Evolutionary conservation across 2,797 vertebrate species (phyloP).

Genomic region (Sparidentex hasta): DNA sequence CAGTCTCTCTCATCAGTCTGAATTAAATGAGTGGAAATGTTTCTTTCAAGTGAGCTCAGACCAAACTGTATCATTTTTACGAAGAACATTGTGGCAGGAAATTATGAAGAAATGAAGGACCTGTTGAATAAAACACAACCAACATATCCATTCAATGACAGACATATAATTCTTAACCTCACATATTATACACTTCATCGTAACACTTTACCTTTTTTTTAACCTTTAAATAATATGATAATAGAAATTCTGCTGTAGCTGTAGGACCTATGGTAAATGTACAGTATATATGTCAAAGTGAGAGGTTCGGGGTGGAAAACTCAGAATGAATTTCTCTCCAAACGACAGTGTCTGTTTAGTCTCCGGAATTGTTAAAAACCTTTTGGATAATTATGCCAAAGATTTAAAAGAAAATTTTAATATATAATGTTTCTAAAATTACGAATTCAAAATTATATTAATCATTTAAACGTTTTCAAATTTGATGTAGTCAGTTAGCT

Average conservation of each 20-base stretch:
- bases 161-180: neutral
- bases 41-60: too few relatives aligned
- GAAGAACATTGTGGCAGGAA: neutral
- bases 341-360: neutral
- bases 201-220: neutral
- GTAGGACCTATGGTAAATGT: neutral
- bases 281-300: too few relatives aligned
- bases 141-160: neutral
- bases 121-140: neutral
- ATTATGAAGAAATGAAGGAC: neutral
- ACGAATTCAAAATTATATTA: neutral
- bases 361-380: neutral
- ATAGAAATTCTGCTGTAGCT: neutral
- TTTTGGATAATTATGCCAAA: neutral
- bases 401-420: neutral
- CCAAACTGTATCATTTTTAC: too few relatives aligned
- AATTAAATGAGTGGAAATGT: neutral
- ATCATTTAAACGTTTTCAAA: neutral
- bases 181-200: neutral
- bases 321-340: neutral
- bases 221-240: neutral
- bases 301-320: neutral
- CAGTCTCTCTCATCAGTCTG: neutral
- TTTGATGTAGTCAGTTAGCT: neutral
- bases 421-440: neutral